Conservation (phyloP, 2,888 invertebrate genomes). For the Linhomoeus sp. region DNA sequence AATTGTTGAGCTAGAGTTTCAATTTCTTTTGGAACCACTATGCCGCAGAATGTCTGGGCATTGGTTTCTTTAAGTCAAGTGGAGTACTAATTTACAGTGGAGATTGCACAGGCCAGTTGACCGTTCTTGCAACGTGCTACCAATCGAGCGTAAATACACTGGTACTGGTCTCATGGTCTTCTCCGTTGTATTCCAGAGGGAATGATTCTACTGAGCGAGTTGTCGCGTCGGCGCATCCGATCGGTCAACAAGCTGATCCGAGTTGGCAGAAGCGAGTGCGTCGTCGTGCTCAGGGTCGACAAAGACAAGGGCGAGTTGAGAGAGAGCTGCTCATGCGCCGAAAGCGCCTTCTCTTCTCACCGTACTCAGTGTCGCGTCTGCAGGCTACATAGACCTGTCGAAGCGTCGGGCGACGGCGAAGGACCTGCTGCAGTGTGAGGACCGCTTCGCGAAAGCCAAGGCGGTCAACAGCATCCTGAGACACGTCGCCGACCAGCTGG, state of each 20-base stretch:
- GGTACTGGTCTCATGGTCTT: too few relatives aligned
- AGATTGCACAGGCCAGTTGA: too few relatives aligned
- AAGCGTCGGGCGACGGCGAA: conserved; percentile 94
- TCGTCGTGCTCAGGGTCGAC: conserved; percentile 94
- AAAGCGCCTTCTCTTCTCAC: too few relatives aligned
- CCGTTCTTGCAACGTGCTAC: too few relatives aligned
- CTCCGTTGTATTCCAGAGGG: conserved; percentile 35
- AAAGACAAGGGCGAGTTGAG: conserved; percentile 69
- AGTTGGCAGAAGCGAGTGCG: conserved; percentile 94
- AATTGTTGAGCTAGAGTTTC: too few relatives aligned
- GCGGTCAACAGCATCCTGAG: conserved; percentile 69
- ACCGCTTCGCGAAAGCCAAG: conserved; percentile 66
- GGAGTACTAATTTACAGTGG: too few relatives aligned
- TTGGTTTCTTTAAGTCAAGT: too few relatives aligned
- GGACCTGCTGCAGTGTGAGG: conserved; percentile 93
- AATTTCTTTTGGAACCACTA: too few relatives aligned
- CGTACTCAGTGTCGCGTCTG: conserved; percentile 9
- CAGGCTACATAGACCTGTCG: conserved; percentile 94
- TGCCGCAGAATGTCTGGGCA: too few relatives aligned
- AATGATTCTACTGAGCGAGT: conserved; percentile 92
- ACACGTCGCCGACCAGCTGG: conserved; percentile 82
- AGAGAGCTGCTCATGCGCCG: too few relatives aligned
- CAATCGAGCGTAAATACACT: too few relatives aligned
- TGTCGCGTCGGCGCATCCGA: conserved; percentile 90
- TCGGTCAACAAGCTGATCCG: conserved; percentile 97